phyloP scores from a whole-genome alignment of 1,140 invertebrate genomes.

The Eciton burchellii region DNA sequence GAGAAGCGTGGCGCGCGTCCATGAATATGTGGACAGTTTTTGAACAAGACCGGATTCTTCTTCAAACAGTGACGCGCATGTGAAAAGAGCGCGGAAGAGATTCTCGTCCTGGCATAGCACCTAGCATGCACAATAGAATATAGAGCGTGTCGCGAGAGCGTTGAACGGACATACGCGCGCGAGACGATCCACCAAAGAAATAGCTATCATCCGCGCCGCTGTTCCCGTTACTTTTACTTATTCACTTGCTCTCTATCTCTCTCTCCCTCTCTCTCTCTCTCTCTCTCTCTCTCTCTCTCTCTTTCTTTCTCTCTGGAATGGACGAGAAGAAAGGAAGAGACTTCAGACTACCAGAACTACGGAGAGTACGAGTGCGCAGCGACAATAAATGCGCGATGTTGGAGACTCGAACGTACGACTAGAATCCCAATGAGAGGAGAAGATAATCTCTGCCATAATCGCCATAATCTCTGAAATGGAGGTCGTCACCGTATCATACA shows the following conservation, averaged over 20 bases:
- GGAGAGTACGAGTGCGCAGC: conserved; percentile 19
- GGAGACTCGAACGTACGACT: conserved; percentile 36
- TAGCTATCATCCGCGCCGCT: conserved; percentile 67
- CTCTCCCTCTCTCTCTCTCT: too few species aligned
- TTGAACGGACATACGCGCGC: conserved; percentile 8
- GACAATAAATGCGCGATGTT: conserved; percentile 35
- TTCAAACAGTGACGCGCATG: background rate
- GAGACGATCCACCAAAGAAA: conserved; percentile 58
- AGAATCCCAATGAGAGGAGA: conserved; percentile 48
- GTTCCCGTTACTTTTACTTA: conserved; percentile 69
- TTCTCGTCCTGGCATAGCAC: conserved; percentile 23
- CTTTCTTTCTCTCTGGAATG: too few species aligned
- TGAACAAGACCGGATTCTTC: background rate
- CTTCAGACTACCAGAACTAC: conserved; percentile 49
- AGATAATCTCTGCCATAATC: too few species aligned
- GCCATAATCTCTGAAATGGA: background rate
- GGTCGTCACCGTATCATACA: background rate
- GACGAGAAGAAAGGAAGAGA: conserved; percentile 23
- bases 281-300: too few species aligned
- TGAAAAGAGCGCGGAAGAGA: conserved; percentile 32
- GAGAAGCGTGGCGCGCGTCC: background rate
- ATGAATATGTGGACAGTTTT: background rate
- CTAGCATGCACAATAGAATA: conserved; percentile 57
- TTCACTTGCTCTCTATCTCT: conserved; percentile 60
- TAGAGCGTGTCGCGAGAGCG: conserved; percentile 36